Conservation (phyloP, 2,113 vertebrate genomes). For the Hippocampus abdominalis region DNA sequence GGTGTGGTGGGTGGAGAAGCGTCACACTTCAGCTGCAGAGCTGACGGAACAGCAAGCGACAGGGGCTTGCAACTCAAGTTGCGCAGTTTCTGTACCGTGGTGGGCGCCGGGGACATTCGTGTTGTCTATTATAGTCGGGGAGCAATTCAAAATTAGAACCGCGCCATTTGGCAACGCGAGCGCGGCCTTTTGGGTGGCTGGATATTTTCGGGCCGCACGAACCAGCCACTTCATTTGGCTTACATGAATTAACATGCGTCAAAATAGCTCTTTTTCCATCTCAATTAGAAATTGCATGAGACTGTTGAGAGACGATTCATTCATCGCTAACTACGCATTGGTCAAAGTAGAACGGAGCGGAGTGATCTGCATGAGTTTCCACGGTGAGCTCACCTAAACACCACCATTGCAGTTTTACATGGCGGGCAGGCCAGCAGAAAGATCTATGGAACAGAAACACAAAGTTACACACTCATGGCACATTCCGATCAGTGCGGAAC, state of each 20-base stretch:
- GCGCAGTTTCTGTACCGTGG: not conserved
- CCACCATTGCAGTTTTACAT: conserved; percentile 80
- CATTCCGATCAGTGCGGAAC: not conserved
- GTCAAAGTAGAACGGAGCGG: not conserved
- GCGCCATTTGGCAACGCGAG: no score
- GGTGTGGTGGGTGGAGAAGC: not conserved
- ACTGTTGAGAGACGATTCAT: not conserved
- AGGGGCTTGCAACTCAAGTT: not conserved
- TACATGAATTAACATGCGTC: no score
- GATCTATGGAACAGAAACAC: conserved; percentile 74
- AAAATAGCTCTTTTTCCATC: no score
- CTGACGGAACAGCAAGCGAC: not conserved
- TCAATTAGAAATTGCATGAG: not conserved
- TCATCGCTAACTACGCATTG: not conserved
- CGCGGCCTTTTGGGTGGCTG: no score
- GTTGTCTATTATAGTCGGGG: not conserved
- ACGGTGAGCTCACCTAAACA: conserved; percentile 85
- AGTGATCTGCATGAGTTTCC: not conserved
- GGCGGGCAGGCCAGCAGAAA: conserved; percentile 95
- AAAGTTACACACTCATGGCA: not conserved
- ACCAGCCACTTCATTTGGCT: no score
- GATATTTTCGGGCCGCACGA: not conserved
- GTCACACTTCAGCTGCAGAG: not conserved
- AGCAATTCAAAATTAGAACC: not conserved
- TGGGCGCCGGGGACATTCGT: not conserved